These are phyloP conservation scores for Etheostoma spectabile DNA, from an alignment of 2,113 vertebrate genomes.

Conservation along the genomic window DNA sequence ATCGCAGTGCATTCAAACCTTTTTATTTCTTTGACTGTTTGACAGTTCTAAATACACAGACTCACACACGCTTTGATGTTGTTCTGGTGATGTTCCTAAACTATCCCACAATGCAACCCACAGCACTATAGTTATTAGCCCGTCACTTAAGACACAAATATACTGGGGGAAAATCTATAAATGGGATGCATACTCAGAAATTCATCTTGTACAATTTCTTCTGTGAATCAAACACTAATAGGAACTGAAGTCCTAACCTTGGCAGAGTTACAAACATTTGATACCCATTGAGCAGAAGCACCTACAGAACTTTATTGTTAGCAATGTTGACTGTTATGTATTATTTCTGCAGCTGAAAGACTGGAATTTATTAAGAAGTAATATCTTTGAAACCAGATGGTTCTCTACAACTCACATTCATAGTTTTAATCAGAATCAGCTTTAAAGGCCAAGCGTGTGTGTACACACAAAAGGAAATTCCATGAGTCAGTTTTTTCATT, in stretches of 20 bases:
- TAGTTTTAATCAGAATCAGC: background rate
- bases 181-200: background rate
- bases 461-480: background rate
- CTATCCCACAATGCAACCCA: background rate
- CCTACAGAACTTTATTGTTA: conserved; percentile 21
- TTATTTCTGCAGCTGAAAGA: conserved; percentile 33
- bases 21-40: background rate
- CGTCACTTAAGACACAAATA: background rate
- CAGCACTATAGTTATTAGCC: background rate
- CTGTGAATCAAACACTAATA: conserved; percentile 16
- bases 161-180: background rate
- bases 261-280: conserved; percentile 34
- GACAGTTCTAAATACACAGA: background rate
- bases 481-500: background rate
- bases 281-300: background rate
- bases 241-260: conserved; percentile 35
- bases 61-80: background rate
- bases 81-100: conserved; percentile 8
- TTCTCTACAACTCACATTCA: conserved; percentile 29
- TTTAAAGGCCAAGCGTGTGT: background rate
- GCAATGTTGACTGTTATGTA: conserved; percentile 21
- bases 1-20: conserved; percentile 4
- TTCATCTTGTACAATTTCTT: background rate
- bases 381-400: conserved; percentile 30
- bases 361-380: conserved; percentile 40